These are phyloP conservation scores for Meloidogyne hapla DNA, from an alignment of 1,140 invertebrate species.

Conservation along the genomic window DNA sequence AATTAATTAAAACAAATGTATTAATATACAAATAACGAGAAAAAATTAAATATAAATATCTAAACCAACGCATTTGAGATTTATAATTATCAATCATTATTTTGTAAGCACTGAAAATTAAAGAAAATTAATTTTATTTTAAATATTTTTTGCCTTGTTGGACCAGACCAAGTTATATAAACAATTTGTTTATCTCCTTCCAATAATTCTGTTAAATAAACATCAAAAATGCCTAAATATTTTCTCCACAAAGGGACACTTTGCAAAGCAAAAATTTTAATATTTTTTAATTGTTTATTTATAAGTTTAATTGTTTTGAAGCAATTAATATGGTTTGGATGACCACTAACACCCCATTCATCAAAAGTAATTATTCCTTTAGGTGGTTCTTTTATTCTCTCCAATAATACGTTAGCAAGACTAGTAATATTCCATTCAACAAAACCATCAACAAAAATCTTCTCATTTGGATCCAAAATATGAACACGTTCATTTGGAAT, in stretches of 20 bases:
- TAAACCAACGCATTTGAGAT: constrained; percentile 88
- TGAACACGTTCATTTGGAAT: constrained; percentile 68
- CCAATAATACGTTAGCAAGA: constrained; percentile 64
- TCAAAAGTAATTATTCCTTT: constrained; percentile 81
- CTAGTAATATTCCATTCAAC: neutral
- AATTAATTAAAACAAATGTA: constrained; percentile 15
- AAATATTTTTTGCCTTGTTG: neutral
- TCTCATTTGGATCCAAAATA: constrained; percentile 71
- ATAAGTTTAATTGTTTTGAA: constrained; percentile 51
- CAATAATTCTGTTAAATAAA: constrained; percentile 54
- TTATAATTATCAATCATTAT: constrained; percentile 80
- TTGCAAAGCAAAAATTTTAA: constrained; percentile 54
- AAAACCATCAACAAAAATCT: constrained; percentile 74
- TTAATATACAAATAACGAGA: constrained; percentile 75
- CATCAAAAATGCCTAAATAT: constrained; percentile 68
- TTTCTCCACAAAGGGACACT: constrained; percentile 71
- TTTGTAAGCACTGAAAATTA: constrained; percentile 50
- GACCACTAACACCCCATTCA: constrained; percentile 80
- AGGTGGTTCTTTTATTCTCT: constrained; percentile 67
- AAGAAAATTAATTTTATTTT: neutral
- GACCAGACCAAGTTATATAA: neutral
- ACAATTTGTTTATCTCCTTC: neutral
- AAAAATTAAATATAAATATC: constrained; percentile 82
- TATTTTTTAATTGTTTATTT: constrained; percentile 42
- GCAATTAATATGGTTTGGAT: constrained; percentile 79